These are phyloP conservation scores for Silurus asotus DNA, from an alignment of 2,113 vertebrate genomes.

Conservation along the genomic window DNA sequence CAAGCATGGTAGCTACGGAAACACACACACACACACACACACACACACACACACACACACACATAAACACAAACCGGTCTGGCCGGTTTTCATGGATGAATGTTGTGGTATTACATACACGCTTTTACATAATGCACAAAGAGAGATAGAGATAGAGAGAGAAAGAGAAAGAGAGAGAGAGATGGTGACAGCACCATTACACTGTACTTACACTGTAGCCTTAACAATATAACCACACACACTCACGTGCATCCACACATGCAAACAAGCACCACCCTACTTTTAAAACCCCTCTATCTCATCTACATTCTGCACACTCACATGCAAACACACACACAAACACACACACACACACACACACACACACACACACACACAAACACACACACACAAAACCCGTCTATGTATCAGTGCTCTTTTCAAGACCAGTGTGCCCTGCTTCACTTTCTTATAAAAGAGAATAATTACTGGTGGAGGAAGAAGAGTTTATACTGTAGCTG, in stretches of 20 bases:
- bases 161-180: too few species aligned
- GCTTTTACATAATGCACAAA: constrained; percentile 69
- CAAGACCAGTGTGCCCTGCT: not conserved
- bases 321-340: not conserved
- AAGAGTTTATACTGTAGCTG: too few species aligned
- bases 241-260: not conserved
- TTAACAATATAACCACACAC: constrained; percentile 63
- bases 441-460: too few species aligned
- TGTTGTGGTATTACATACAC: constrained; percentile 72
- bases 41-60: not conserved
- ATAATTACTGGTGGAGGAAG: too few species aligned
- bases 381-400: not conserved
- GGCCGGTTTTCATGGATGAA: constrained; percentile 58
- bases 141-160: not conserved
- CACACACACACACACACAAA: not conserved
- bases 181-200: constrained; percentile 56
- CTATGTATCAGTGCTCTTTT: not conserved
- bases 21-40: constrained; percentile 33
- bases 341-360: not conserved
- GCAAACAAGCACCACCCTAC: constrained; percentile 26
- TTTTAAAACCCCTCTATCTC: constrained; percentile 31
- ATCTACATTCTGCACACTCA: constrained; percentile 51
- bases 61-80: constrained; percentile 41
- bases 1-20: not conserved
- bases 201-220: constrained; percentile 62